A percentile compares a stretch with the other conserved stretches of the same genome.
Conservation (phyloP, 2,113 vertebrate species). For the Gobius niger region DNA sequence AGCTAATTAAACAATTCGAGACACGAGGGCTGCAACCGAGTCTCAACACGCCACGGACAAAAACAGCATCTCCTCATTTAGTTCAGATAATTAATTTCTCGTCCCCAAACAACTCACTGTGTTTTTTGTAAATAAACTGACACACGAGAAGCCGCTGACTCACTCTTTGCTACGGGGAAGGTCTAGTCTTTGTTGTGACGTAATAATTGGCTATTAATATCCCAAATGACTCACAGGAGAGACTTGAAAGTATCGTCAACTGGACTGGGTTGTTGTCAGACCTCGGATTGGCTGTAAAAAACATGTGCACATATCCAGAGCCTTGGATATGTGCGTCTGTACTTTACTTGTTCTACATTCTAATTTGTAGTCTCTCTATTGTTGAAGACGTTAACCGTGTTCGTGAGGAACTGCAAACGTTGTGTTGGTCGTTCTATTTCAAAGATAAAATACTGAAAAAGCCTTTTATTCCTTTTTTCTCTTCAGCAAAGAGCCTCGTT, state of each 20-base stretch:
- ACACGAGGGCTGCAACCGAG: too few relatives aligned
- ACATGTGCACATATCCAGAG: too few relatives aligned
- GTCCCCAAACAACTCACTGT: neutral
- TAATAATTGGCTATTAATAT: neutral
- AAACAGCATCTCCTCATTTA: neutral
- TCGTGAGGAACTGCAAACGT: neutral
- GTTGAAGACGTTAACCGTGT: too few relatives aligned
- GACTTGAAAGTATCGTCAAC: too few relatives aligned
- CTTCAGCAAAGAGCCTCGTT: constrained; percentile 48
- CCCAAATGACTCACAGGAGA: neutral
- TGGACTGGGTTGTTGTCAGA: too few relatives aligned
- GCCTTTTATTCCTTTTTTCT: neutral
- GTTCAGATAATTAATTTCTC: neutral
- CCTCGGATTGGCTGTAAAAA: too few relatives aligned
- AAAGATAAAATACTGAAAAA: neutral
- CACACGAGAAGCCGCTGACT: neutral
- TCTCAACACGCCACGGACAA: neutral
- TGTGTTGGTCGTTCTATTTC: too few relatives aligned
- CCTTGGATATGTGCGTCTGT: too few relatives aligned
- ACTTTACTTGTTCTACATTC: too few relatives aligned
- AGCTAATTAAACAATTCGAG: too few relatives aligned
- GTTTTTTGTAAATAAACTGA: neutral
- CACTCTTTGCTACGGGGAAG: neutral
- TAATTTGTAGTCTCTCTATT: too few relatives aligned
- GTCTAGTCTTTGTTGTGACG: neutral